Evolutionary conservation across 1,140 invertebrate genomes (phyloP).

Genomic region (Ylistrum balloti): DNA sequence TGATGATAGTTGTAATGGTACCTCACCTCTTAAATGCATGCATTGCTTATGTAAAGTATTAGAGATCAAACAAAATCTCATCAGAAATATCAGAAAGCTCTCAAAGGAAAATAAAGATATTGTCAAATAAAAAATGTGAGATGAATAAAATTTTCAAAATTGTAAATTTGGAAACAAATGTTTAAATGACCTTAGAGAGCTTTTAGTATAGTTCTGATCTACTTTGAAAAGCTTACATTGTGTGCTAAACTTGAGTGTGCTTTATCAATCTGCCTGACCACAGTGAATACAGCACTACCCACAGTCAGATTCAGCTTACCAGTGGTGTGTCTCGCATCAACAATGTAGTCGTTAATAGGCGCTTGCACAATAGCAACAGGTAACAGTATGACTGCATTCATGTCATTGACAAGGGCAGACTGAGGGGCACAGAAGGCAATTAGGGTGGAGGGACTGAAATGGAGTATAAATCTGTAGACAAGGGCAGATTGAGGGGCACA

Average conservation of each 20-base stretch:
- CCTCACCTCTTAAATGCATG: neutral
- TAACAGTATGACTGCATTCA: neutral
- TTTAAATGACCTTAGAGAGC: neutral
- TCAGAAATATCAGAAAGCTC: no score
- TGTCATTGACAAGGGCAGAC: neutral
- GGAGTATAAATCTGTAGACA: no score
- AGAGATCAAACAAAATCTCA: neutral
- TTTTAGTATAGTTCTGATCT: neutral
- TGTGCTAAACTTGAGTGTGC: no score
- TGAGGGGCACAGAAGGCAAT: no score
- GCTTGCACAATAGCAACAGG: slow-evolving; percentile 10
- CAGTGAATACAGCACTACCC: slow-evolving; percentile 18
- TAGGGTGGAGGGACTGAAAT: no score
- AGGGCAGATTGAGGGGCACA: no score
- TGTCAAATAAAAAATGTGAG: no score
- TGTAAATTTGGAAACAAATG: no score
- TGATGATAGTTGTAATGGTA: neutral
- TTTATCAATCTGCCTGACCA: neutral
- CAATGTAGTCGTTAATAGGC: slow-evolving; percentile 10
- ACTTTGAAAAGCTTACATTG: neutral
- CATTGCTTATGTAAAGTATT: neutral
- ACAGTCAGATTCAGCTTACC: neutral
- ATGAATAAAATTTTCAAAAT: no score
- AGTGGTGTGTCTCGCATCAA: slow-evolving; percentile 12
- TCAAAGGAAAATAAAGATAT: no score